Evolutionary conservation across 2,797 vertebrate genomes (phyloP).

Genomic region (Neoniphon sammara): DNA sequence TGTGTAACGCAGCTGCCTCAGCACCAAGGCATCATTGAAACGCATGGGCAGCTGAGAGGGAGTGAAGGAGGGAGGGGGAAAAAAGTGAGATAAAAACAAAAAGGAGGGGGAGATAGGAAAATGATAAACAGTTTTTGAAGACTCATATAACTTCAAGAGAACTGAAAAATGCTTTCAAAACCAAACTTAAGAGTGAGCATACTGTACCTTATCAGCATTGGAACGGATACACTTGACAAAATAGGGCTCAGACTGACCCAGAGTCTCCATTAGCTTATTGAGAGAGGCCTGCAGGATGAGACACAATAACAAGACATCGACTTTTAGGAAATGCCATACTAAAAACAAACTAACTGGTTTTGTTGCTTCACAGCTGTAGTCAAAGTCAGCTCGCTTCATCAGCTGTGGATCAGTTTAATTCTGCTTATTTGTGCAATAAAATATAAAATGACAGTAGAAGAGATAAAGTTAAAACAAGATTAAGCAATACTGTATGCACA

Average conservation of each 20-base stretch:
- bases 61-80: not conserved
- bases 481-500: too few species aligned
- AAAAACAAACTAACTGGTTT: conserved; percentile 1
- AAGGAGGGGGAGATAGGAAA: conserved; percentile 3
- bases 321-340: not conserved
- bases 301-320: conserved; percentile 34
- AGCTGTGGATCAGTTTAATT: not conserved
- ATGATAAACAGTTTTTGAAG: conserved; percentile 52
- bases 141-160: conserved; percentile 55
- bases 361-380: conserved; percentile 5
- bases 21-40: conserved; percentile 93
- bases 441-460: too few species aligned
- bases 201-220: conserved; percentile 95
- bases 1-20: conserved; percentile 96
- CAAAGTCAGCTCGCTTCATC: conserved; percentile 2
- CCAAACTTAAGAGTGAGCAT: conserved; percentile 28
- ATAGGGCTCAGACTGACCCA: conserved; percentile 97
- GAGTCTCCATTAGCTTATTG: conserved; percentile 98
- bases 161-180: conserved; percentile 60
- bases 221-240: conserved; percentile 99
- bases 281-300: conserved; percentile 87
- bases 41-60: conserved; percentile 88
- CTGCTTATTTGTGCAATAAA: too few species aligned
- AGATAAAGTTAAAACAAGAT: too few species aligned
- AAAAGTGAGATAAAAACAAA: not conserved